A percentile compares a stretch with the other conserved stretches of the same genome.
Evolutionary conservation across 64 coral and sea anemone genomes (phyloP).

Genomic region (Catalaphyllia jardinei): DNA sequence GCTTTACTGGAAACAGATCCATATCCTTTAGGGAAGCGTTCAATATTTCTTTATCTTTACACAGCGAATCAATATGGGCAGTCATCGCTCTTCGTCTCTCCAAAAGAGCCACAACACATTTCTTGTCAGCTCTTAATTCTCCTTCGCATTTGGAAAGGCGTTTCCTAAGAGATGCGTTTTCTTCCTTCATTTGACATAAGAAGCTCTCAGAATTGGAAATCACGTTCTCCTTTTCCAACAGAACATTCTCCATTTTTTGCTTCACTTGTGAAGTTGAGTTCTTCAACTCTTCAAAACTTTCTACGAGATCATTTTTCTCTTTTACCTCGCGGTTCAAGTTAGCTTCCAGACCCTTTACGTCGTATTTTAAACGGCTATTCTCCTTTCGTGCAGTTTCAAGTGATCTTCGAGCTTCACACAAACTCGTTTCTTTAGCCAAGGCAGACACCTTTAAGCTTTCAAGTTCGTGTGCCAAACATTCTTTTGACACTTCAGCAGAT

Average conservation of each 20-base stretch:
- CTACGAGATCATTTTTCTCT: conserved; percentile 9
- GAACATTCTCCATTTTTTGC: conserved; percentile 32
- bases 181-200: conserved; percentile 11
- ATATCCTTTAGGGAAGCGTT: conserved; percentile 40
- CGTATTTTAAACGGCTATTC: not conserved
- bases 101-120: conserved; percentile 20
- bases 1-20: conserved; percentile 46
- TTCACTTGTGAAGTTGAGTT: conserved; percentile 11
- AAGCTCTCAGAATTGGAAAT: not conserved
- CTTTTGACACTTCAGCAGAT: conserved; percentile 35
- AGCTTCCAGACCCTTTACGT: conserved; percentile 8
- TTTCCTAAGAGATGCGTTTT: conserved; percentile 5
- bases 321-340: not conserved
- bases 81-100: conserved; percentile 9
- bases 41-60: conserved; percentile 45
- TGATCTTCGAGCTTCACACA: conserved; percentile 1
- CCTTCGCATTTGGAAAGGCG: not conserved
- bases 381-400: conserved; percentile 21
- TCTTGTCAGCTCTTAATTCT: conserved; percentile 30
- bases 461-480: conserved; percentile 24
- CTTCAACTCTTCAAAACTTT: conserved; percentile 33
- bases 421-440: conserved; percentile 22
- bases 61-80: not conserved
- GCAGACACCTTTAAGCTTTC: not conserved
- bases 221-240: conserved; percentile 37